These are phyloP conservation scores for Tenebrosternarchus preto DNA, from an alignment of 2,113 vertebrate genomes.

Conservation along the genomic window DNA sequence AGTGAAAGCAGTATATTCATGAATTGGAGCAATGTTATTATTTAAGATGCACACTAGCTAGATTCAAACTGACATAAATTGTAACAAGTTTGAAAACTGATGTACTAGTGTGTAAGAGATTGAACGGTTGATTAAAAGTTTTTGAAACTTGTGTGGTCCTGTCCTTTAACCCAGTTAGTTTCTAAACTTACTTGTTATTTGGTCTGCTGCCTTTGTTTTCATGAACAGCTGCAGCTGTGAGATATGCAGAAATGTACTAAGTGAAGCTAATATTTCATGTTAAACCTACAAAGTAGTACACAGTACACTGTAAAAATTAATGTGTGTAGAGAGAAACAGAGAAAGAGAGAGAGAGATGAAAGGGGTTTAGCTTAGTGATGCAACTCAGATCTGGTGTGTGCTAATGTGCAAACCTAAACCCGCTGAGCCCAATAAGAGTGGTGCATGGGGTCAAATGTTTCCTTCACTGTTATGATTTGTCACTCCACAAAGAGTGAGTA, in stretches of 20 bases:
- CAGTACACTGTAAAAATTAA: not conserved
- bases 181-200: too few relatives aligned
- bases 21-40: not conserved
- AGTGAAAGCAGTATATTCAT: not conserved
- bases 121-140: too few relatives aligned
- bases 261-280: too few relatives aligned
- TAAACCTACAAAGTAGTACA: too few relatives aligned
- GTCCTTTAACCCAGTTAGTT: too few relatives aligned
- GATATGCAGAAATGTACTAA: too few relatives aligned
- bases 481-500: slow-evolving; percentile 56
- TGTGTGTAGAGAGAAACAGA: slow-evolving; percentile 2
- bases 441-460: slow-evolving; percentile 68
- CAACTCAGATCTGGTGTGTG: slow-evolving; percentile 47
- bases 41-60: not conserved
- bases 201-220: too few relatives aligned
- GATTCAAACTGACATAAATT: too few relatives aligned
- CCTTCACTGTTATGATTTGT: slow-evolving; percentile 69
- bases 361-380: slow-evolving; percentile 36
- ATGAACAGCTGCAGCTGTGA: slow-evolving; percentile 7
- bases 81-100: too few relatives aligned
- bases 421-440: slow-evolving; percentile 62
- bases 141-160: too few relatives aligned
- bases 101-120: too few relatives aligned
- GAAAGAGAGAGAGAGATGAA: not conserved
- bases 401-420: slow-evolving; percentile 61